phyloP scores from a whole-genome alignment of 92 coral and sea anemone genomes.

The Palythoa heliodiscus region DNA sequence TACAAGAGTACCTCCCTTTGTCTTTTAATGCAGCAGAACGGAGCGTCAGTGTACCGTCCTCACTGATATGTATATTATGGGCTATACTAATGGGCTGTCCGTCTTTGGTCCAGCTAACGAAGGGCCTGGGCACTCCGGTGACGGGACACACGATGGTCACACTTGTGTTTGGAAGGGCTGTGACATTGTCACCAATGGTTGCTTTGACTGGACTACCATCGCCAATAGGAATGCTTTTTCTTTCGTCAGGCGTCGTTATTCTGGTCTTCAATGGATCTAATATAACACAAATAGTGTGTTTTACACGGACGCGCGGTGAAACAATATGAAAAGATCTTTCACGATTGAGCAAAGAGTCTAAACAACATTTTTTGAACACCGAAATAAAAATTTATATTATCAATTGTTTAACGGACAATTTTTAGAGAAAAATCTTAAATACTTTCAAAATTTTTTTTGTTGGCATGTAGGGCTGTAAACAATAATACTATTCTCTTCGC shows the following conservation, averaged over 20 bases:
- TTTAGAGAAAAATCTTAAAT: too few species aligned
- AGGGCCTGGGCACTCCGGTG: constrained; percentile 32
- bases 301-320: too few species aligned
- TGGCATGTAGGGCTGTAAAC: too few species aligned
- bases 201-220: constrained; percentile 19
- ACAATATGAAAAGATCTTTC: too few species aligned
- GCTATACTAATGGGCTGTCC: not conserved
- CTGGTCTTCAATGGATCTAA: constrained; percentile 10
- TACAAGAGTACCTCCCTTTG: constrained; percentile 62
- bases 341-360: too few species aligned
- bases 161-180: constrained; percentile 38
- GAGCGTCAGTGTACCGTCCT: constrained; percentile 54
- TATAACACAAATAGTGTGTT: too few species aligned
- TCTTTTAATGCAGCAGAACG: constrained; percentile 29
- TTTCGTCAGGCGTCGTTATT: not conserved
- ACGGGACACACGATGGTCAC: constrained; percentile 22
- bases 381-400: too few species aligned
- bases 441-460: too few species aligned
- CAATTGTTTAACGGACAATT: too few species aligned
- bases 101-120: constrained; percentile 26
- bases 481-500: too few species aligned
- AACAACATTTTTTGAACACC: too few species aligned
- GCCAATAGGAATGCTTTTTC: not conserved
- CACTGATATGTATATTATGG: constrained; percentile 1
- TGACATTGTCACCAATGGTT: constrained; percentile 26